A percentile compares a stretch with the other conserved stretches of the same genome.
Evolutionary conservation across 2,113 vertebrate species (phyloP).

Genomic region (Gila orcuttii): DNA sequence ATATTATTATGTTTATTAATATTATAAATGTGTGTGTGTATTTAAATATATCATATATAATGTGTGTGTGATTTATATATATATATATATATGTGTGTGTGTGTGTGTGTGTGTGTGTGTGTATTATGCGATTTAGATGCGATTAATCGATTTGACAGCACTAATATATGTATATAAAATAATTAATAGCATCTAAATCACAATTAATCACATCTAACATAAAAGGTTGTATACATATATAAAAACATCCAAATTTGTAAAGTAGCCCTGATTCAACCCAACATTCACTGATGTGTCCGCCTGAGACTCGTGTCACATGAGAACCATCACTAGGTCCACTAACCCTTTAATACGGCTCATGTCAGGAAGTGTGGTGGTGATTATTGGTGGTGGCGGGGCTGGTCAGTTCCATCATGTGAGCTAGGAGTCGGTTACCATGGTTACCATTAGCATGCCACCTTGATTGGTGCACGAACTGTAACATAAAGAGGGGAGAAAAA

Average conservation of each 20-base stretch:
- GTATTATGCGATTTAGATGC: too few species aligned
- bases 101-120: too few species aligned
- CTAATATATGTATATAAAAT: too few species aligned
- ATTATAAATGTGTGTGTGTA: too few species aligned
- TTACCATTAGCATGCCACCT: slow-evolving; percentile 30
- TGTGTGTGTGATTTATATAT: too few species aligned
- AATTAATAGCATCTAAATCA: too few species aligned
- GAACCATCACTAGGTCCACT: not conserved
- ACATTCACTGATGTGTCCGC: not conserved
- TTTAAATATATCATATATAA: too few species aligned
- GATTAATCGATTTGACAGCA: too few species aligned
- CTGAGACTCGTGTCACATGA: not conserved
- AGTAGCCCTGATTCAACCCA: not conserved
- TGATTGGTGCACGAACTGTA: slow-evolving; percentile 5
- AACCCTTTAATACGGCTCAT: slow-evolving; percentile 7
- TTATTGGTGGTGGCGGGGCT: not conserved
- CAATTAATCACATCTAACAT: too few species aligned
- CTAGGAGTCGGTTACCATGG: slow-evolving; percentile 36
- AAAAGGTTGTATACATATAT: too few species aligned
- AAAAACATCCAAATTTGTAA: not conserved
- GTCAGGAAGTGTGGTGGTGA: not conserved
- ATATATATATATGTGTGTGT: too few species aligned
- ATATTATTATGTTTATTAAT: too few species aligned
- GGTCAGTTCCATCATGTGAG: slow-evolving; percentile 41
- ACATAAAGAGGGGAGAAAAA: slow-evolving; percentile 10